phyloP scores from a whole-genome alignment of 1,140 invertebrate species.

The Drosophila ercepeae region DNA sequence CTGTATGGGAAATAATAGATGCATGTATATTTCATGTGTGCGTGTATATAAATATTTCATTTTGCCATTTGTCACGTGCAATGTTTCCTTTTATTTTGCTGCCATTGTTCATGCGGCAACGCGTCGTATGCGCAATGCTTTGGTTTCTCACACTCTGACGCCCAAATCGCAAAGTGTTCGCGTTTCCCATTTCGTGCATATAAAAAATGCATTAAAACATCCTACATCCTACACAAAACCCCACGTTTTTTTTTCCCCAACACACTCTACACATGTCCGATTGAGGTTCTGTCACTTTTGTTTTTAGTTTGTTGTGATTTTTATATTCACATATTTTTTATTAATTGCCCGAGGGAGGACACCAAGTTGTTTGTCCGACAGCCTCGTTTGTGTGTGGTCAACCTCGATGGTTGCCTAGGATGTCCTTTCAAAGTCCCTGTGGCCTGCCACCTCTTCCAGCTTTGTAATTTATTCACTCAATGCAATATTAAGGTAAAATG shows the following conservation, averaged over 20 bases:
- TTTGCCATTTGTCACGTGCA: conserved; percentile 79
- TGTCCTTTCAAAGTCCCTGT: conserved; percentile 17
- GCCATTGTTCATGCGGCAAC: conserved; percentile 68
- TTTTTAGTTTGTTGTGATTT: conserved; percentile 17
- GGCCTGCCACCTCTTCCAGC: conserved; percentile 17
- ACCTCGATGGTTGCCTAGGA: conserved; percentile 10
- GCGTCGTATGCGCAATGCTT: conserved; percentile 66
- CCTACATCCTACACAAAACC: not conserved
- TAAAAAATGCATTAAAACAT: conserved; percentile 34
- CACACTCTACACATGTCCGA: conserved; percentile 23
- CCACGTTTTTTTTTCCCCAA: conserved; percentile 7
- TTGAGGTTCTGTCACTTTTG: conserved; percentile 7
- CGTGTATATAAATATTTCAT: conserved; percentile 74
- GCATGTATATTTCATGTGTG: conserved; percentile 47
- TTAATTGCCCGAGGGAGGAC: conserved; percentile 14
- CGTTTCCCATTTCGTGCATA: conserved; percentile 3
- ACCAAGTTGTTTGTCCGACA: conserved; percentile 9
- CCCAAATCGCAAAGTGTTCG: conserved; percentile 41
- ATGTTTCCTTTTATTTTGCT: conserved; percentile 36
- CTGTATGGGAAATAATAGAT: conserved; percentile 38
- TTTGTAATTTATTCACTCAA: not conserved
- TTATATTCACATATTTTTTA: conserved; percentile 18
- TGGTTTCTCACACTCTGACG: conserved; percentile 23
- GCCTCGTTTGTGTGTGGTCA: conserved; percentile 17
- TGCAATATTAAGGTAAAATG: conserved; percentile 18